Percentiles rank a stretch among this genome's conserved stretches.
These are phyloP conservation scores for Oenanthe oenanthe DNA, from an alignment of 2,113 vertebrate species.

Conservation along the genomic window DNA sequence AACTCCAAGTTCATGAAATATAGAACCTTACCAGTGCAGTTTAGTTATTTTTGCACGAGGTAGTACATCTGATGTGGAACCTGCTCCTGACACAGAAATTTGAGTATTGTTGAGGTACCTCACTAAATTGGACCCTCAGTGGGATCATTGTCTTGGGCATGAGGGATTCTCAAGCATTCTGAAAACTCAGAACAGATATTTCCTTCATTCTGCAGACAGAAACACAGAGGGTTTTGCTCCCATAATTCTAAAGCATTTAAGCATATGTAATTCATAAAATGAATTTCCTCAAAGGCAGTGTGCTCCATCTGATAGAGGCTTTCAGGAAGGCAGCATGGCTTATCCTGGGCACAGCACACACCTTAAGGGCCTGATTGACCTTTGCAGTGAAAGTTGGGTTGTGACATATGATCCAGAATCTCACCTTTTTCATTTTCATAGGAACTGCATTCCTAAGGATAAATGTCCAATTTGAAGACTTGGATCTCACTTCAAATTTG, in stretches of 20 bases:
- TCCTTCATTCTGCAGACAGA: background rate
- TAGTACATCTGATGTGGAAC: background rate
- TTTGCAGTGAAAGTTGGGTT: background rate
- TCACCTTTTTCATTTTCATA: background rate
- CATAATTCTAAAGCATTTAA: background rate
- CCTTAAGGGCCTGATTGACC: background rate
- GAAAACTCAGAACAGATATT: background rate
- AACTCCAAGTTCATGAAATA: background rate
- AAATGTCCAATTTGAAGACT: background rate
- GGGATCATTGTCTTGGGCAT: background rate
- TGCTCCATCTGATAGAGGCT: background rate
- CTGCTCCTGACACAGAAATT: background rate
- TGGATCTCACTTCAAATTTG: background rate
- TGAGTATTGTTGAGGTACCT: background rate
- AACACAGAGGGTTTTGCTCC: accelerated
- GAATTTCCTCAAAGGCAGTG: background rate
- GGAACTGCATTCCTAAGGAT: background rate
- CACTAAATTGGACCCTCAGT: background rate
- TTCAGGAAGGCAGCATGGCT: background rate
- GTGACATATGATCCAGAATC: background rate
- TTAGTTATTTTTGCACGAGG: background rate
- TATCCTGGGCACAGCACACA: background rate
- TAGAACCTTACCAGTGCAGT: background rate
- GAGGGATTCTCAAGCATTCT: background rate
- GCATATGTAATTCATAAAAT: background rate